phyloP scores from a whole-genome alignment of 1,140 invertebrate genomes.

The Microplitis demolitor region DNA sequence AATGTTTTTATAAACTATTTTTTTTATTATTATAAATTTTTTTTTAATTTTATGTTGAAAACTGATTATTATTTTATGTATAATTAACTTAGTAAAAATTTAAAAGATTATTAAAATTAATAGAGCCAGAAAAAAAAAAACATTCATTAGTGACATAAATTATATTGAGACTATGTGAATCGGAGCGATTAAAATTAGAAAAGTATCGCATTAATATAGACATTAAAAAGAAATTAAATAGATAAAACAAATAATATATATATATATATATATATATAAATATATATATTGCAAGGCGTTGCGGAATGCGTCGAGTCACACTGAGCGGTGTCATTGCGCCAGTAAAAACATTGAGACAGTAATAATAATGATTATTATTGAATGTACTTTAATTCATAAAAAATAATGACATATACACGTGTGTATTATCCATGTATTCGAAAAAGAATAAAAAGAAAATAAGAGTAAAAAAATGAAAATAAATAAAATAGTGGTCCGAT shows the following conservation, averaged over 20 bases:
- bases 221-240: not conserved
- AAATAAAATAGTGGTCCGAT: not conserved
- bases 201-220: constrained; percentile 21
- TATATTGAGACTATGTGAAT: constrained; percentile 34
- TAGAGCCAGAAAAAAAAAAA: not conserved
- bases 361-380: not conserved
- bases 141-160: not conserved
- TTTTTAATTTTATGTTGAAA: too few species aligned
- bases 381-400: not conserved
- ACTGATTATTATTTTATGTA: too few species aligned
- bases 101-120: too few species aligned
- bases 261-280: not conserved
- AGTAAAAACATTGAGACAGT: too few species aligned
- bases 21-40: too few species aligned
- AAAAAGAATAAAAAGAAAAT: not conserved
- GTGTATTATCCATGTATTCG: not conserved
- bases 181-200: constrained; percentile 36
- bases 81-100: too few species aligned
- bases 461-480: not conserved
- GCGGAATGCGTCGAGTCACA: constrained; percentile 30
- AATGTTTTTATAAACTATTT: too few species aligned
- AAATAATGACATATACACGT: constrained; percentile 10
- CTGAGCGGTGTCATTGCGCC: constrained; percentile 9
- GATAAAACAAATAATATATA: not conserved
- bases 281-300: constrained; percentile 15